Conservation (phyloP, 1,140 invertebrate genomes). For the Drosophila rufa region DNA sequence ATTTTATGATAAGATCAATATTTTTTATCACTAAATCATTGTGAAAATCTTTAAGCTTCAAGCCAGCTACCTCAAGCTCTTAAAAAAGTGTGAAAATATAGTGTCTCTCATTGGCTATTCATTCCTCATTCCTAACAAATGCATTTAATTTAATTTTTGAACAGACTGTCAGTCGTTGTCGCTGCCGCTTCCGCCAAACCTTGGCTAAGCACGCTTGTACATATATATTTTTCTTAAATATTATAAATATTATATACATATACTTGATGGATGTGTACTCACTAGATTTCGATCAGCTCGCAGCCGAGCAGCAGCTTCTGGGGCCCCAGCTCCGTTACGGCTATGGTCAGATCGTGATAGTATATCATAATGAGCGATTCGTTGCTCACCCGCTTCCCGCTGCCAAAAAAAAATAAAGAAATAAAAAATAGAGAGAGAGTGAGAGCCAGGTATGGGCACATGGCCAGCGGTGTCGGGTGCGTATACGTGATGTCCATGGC, state of each 20-base stretch:
- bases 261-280: slow-evolving; percentile 84
- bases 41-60: background rate
- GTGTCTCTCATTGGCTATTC: background rate
- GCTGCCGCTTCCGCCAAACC: background rate
- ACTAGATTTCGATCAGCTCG: slow-evolving; percentile 94
- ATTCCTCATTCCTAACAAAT: background rate
- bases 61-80: background rate
- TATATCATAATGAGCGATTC: slow-evolving; percentile 90
- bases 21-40: background rate
- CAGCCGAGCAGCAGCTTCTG: slow-evolving; percentile 90
- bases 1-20: background rate
- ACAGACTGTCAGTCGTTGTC: background rate
- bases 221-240: background rate
- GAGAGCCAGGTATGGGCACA: slow-evolving; percentile 64
- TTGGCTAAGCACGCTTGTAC: background rate
- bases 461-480: slow-evolving; percentile 38
- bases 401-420: slow-evolving; percentile 81
- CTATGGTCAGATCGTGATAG: slow-evolving; percentile 92
- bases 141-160: background rate
- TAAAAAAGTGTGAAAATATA: background rate
- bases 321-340: slow-evolving; percentile 90
- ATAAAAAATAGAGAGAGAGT: slow-evolving; percentile 12
- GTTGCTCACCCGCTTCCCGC: slow-evolving; percentile 87
- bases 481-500: slow-evolving; percentile 70
- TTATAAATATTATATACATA: background rate